Conservation (phyloP, 2,113 vertebrate species). For the Anhinga rufa region DNA sequence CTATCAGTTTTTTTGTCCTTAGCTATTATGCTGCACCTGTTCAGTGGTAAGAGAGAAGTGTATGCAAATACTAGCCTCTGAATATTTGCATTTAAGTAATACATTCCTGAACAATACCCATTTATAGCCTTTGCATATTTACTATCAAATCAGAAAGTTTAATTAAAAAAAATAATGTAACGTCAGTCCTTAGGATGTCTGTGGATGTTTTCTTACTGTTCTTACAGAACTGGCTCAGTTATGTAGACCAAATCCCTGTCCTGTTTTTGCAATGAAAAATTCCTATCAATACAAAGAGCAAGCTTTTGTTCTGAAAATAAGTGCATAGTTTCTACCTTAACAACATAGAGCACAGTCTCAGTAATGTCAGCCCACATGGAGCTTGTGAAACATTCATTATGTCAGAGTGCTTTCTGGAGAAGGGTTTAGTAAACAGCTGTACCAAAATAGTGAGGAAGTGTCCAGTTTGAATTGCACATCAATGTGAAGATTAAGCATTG, state of each 20-base stretch:
- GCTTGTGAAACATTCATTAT: background rate
- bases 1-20: background rate
- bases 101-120: background rate
- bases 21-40: background rate
- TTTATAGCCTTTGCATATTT: background rate
- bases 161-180: background rate
- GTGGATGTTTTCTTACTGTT: background rate
- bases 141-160: background rate
- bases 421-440: background rate
- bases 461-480: background rate
- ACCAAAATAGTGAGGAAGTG: background rate
- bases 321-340: background rate
- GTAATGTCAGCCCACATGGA: background rate
- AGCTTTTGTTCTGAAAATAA: background rate
- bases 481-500: background rate
- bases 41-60: background rate
- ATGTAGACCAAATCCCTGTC: background rate
- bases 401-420: background rate
- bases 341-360: background rate
- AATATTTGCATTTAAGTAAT: slow-evolving; percentile 6
- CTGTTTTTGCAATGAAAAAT: background rate
- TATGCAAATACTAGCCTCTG: background rate
- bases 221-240: background rate
- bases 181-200: background rate
- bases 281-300: background rate